These are phyloP conservation scores for Tillus elongatus DNA, from an alignment of 2,888 invertebrate species.

Conservation along the genomic window DNA sequence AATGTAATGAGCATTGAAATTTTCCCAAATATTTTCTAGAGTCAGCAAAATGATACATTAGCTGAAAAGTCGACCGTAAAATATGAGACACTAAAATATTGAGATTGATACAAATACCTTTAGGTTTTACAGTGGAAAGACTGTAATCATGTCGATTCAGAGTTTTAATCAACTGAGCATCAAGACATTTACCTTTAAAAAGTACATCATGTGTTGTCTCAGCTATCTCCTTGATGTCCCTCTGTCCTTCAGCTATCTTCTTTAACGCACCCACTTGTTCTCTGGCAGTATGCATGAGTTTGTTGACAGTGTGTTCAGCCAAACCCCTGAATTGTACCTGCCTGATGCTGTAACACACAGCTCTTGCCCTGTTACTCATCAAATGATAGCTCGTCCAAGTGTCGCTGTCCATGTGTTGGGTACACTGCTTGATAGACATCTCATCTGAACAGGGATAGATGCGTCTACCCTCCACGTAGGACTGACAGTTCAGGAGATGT, in stretches of 20 bases:
- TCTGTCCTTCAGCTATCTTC: constrained; percentile 32
- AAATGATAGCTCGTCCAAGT: constrained; percentile 63
- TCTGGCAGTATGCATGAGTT: constrained; percentile 46
- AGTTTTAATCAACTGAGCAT: too few species aligned
- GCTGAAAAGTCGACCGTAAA: too few species aligned
- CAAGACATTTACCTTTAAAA: constrained; percentile 19
- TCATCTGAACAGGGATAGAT: constrained; percentile 51
- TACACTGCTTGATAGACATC: constrained; percentile 57
- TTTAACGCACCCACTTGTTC: constrained; percentile 33
- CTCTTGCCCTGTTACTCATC: constrained; percentile 56
- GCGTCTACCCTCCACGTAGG: constrained; percentile 50
- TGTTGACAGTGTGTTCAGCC: constrained; percentile 56
- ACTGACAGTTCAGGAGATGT: constrained; percentile 59
- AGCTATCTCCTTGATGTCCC: constrained; percentile 31
- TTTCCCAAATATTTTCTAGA: too few species aligned
- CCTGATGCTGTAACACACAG: constrained; percentile 56
- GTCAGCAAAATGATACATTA: too few species aligned
- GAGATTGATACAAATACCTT: too few species aligned
- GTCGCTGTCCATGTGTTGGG: constrained; percentile 54
- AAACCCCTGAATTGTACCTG: constrained; percentile 56
- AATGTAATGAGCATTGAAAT: too few species aligned
- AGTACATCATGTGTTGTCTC: constrained; percentile 32
- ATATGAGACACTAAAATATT: too few species aligned
- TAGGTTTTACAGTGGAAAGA: too few species aligned
- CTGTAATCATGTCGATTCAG: too few species aligned